Conservation (phyloP, 53 echinoderm and acorn worm species). For the Holothuria scabra region DNA sequence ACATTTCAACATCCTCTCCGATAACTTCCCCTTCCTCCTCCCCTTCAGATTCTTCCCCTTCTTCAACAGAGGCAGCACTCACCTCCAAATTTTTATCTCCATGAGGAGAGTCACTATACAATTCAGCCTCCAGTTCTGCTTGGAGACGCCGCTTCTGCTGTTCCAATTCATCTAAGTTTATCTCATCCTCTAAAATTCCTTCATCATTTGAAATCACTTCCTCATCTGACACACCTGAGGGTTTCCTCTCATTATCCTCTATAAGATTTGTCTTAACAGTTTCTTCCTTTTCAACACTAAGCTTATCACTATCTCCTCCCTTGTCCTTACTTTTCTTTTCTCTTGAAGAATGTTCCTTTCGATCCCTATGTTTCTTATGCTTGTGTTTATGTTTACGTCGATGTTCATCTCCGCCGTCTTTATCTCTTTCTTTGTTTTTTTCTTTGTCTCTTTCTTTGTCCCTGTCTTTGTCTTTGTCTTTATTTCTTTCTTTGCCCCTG, state of each 20-base stretch:
- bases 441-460: not conserved
- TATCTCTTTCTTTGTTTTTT: not conserved
- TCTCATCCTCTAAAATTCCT: slow-evolving; percentile 56
- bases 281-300: not conserved
- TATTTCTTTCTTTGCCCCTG: not conserved
- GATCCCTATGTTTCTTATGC: slow-evolving; percentile 39
- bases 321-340: not conserved
- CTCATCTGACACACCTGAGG: slow-evolving; percentile 23
- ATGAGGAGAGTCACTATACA: slow-evolving; percentile 72
- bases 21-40: slow-evolving; percentile 56
- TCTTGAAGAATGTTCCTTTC: slow-evolving; percentile 23
- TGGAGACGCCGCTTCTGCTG: slow-evolving; percentile 91
- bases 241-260: not conserved
- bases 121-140: slow-evolving; percentile 78
- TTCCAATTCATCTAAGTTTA: slow-evolving; percentile 77
- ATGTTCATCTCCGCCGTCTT: not conserved
- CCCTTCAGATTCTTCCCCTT: slow-evolving; percentile 40
- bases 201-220: slow-evolving; percentile 53
- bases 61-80: slow-evolving; percentile 29
- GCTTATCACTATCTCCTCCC: not conserved
- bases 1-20: slow-evolving; percentile 43
- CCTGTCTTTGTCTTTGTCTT: not conserved
- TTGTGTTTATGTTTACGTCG: slow-evolving; percentile 8
- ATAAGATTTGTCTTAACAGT: not conserved
- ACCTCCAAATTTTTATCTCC: slow-evolving; percentile 46